Evolutionary conservation across 2,797 vertebrate species (phyloP).

Genomic region (Artibeus jamaicensis): DNA sequence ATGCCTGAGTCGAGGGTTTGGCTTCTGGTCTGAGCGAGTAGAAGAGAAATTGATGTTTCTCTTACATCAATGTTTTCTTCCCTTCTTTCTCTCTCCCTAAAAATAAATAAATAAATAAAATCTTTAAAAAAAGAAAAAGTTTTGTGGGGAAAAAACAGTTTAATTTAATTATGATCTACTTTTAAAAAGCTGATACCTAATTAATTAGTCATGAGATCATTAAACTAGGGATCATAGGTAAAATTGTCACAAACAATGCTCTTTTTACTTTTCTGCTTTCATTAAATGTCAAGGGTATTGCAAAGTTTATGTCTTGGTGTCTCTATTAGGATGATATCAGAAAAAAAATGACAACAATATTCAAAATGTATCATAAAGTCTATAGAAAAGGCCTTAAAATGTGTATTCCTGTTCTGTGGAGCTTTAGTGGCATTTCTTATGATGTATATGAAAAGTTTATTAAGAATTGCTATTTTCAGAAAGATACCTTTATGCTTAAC

Average conservation of each 20-base stretch:
- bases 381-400: background rate
- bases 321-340: background rate
- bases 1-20: too few species aligned
- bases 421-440: slow-evolving; percentile 6
- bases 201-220: background rate
- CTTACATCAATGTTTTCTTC: too few species aligned
- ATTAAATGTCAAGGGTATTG: background rate
- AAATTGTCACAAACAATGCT: background rate
- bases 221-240: background rate
- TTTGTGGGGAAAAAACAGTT: background rate
- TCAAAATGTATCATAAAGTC: background rate
- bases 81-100: too few species aligned
- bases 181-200: background rate
- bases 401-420: background rate
- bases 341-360: background rate
- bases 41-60: too few species aligned
- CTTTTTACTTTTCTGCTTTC: background rate
- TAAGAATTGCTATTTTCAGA: background rate
- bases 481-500: background rate
- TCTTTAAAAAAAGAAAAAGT: too few species aligned
- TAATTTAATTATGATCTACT: background rate
- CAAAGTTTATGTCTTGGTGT: background rate
- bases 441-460: background rate
- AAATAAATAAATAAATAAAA: too few species aligned
- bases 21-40: too few species aligned